Conservation (phyloP, 2,888 invertebrate species). For the Aphodius sticticus region DNA sequence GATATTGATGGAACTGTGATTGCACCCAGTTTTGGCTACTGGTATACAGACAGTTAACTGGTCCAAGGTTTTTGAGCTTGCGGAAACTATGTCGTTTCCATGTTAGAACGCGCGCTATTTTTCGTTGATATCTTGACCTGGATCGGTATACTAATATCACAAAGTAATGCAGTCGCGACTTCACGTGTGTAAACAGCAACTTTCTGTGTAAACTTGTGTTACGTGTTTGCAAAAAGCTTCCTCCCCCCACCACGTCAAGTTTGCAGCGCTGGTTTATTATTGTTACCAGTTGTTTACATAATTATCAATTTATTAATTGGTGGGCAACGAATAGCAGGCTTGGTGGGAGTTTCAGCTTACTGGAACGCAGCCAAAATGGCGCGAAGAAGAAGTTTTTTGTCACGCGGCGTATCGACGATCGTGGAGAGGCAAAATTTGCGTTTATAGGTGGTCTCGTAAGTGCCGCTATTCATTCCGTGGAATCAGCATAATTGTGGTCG, state of each 20-base stretch:
- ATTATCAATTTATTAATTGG: background rate
- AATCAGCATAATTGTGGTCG: background rate
- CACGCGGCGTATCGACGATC: background rate
- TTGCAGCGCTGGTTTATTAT: background rate
- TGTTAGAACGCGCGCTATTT: background rate
- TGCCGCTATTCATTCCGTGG: background rate
- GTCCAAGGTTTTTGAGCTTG: background rate
- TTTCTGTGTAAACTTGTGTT: background rate
- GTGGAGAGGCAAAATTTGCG: background rate
- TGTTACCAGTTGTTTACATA: constrained; percentile 4
- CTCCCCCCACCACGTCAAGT: background rate
- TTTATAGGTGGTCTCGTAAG: background rate
- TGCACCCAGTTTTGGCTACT: background rate
- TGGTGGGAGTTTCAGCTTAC: background rate
- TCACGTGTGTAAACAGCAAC: background rate
- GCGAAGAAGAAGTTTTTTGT: background rate
- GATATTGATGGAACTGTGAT: no score
- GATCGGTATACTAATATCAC: background rate
- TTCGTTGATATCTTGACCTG: background rate
- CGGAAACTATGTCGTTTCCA: background rate
- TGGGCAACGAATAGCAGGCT: background rate
- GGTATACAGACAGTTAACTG: background rate
- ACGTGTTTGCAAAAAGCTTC: constrained; percentile 4
- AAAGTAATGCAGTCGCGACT: background rate
- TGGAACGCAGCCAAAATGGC: background rate